Evolutionary conservation across 2,888 invertebrate species (phyloP), one percentile per base, ranked within the genome.

Genomic region (Dendrolimus pini): DNA sequence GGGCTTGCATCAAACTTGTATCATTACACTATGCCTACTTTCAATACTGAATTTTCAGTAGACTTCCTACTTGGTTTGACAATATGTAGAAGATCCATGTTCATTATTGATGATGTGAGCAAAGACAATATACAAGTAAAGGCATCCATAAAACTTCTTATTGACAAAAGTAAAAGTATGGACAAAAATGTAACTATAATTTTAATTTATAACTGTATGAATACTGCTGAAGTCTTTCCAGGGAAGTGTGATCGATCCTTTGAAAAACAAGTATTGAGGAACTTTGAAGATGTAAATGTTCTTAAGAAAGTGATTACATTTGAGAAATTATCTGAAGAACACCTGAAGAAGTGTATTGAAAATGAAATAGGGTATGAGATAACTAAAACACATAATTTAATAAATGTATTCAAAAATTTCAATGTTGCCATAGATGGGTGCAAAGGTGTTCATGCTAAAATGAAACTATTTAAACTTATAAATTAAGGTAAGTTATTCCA

Each of bases 391-490:
- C 53, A 58, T n/a, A 68, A 77, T 47, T 67, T 82, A 59, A 61
- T 70, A 10, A 72, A 72, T 55, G 63, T 90, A 42, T 60, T 81
- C 53, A 83, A 78, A 65, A 78, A 83, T 63, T 89, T 91, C 64
- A 77, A 89, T 78, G 87, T 87, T 1, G 65, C 75, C 2, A 58
- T 73, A 54, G 86, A 90, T 75, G 90, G 91, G 41, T 91, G 91
- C 69, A 91, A 91, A 82, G 82, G 88, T 64, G 89, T 91, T 42
- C 72, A 87, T 62, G 78, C 75, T 58, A 91, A 87, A 75, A 80
- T 89, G 58, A 86, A 84, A 61, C 75, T 82, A 63, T 66, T 86
- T 65, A 80, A 74, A 47, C 9, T 47, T 67, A 63, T 70, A 58
- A 58, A 64, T 52, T 77, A 58, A 76, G 72, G 70, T 77, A 71